Evolutionary conservation across 2,888 invertebrate genomes (phyloP).

Genomic region (Abscondita cerata): DNA sequence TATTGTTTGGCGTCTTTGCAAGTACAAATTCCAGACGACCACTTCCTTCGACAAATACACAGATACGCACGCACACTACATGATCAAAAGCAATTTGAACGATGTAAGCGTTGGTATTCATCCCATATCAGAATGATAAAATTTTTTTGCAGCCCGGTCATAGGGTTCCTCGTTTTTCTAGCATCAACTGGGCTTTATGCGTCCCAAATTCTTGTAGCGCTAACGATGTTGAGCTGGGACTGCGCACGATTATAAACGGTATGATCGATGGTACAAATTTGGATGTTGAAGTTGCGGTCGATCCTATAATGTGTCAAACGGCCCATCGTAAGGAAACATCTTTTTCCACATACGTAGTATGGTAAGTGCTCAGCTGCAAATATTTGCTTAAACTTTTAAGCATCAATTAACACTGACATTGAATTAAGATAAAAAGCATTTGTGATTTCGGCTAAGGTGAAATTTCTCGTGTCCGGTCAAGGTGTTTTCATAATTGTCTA

Average conservation of each 20-base stretch:
- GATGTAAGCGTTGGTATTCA: constrained; percentile 65
- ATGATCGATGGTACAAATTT: constrained; percentile 64
- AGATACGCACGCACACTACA: constrained; percentile 68
- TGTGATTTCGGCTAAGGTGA: too few relatives aligned
- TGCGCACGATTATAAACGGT: constrained; percentile 60
- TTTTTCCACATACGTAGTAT: constrained; percentile 45
- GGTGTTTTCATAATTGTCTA: too few relatives aligned
- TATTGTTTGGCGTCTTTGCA: constrained; percentile 72
- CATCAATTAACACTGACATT: too few relatives aligned
- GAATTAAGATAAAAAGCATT: too few relatives aligned
- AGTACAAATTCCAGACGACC: constrained; percentile 61
- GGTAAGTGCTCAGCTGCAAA: constrained; percentile 41
- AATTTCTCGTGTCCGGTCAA: too few relatives aligned
- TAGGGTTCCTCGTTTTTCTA: constrained; percentile 70
- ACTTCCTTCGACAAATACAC: constrained; percentile 61
- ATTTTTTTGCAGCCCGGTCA: constrained; percentile 68
- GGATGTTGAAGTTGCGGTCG: constrained; percentile 64
- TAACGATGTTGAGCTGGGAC: constrained; percentile 65
- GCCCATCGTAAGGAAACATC: constrained; percentile 37
- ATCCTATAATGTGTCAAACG: constrained; percentile 69
- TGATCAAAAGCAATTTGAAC: constrained; percentile 68
- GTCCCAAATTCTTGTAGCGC: constrained; percentile 68
- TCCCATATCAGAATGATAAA: not conserved
- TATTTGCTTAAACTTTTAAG: too few relatives aligned
- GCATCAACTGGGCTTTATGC: constrained; percentile 73